Base-by-base conservation (phyloP, 2,797 vertebrate species). In the Gymnoscopelus braueri region DNA sequence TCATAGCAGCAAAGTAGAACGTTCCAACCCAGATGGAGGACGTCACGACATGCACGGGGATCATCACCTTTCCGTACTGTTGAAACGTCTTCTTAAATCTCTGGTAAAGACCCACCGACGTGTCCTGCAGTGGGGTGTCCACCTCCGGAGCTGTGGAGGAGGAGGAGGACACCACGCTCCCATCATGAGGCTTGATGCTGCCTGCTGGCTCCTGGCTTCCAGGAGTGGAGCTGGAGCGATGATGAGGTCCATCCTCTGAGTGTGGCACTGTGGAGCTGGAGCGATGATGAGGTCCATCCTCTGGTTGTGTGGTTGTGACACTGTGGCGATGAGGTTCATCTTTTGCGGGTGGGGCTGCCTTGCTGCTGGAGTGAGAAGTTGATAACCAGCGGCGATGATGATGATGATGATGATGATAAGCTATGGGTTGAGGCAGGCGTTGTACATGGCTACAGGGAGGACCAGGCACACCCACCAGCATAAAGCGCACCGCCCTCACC, bases 31-130 rank as follows among this genome's bases (percentile, higher is more conserved):
- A 99, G 55, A 97, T 15, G 4, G 94, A 93, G 74, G 98, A 99
- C 3, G 96, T 98, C 77, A 98, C 8, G 53, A 98, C 88, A 78
- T 99, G 98, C 9, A 99, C 94, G 1, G 97, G 97, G 82, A 99
- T 96, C 94, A 99, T 83, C 78, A 99, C 98, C 91, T 98, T 99
- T 67, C 98, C 96, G 39, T 99, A 98, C 71, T 99, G 97, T 83
- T 96, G 97, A 83, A 99, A 97, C 51, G 96, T 98, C 77, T 74
- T 97, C 92, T 99, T 98, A 87, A 99, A 99, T 82, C 98, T 95
- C 81, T 97, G 96, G 77, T 92, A 90, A 0, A 99, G 93, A 60
- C 96, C 92, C 26, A 95, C 96, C 69, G 98, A 97, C 74, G 92
- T 95, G 82, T 99, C 97, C 88, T 98, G 96, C 78, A 98, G 91